Evolutionary conservation across 2,888 invertebrate species (phyloP), one percentile per base, ranked within the genome.

Genomic region (Parapristionchus giblindavisi): DNA sequence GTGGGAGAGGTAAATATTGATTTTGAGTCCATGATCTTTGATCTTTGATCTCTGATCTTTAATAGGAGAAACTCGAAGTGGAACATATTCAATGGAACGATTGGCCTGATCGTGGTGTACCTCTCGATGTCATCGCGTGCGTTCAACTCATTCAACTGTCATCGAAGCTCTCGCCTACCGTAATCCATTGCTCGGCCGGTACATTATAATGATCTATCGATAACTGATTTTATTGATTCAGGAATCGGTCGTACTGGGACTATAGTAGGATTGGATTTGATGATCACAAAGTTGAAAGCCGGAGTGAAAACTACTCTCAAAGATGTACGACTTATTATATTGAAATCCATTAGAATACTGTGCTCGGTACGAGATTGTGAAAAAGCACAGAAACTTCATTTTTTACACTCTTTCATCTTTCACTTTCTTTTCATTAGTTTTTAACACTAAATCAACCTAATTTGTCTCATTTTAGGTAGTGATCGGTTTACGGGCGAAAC

Each of bases 41-140:
- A n/a, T n/a, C n/a, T n/a, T n/a, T n/a, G n/a, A n/a, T n/a, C n/a
- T n/a, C n/a, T n/a, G n/a, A n/a, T n/a, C n/a, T n/a, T n/a, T n/a
- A n/a, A n/a, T n/a, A 75, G 76, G 75, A 79, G 1, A 43, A 75
- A 3, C 82, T 81, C 38, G 73, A 65, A 11, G 77, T 84, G n/a
- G 82, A 83, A 29, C 81, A 82, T 74, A 79, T 81, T 66, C 81
- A 80, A 43, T 85, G 85, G 84, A 80, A 78, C 48, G 83, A 81
- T 32, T 85, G 85, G 84, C 84, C 83, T 14, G 85, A 84, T 77
- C 79, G 84, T 32, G 82, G 84, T 32, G 84, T 85, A 29, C 85
- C 85, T 14, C 38, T 43, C 1, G 61, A 60, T 36, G 63, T 56
- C 24, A 17, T 17, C 63, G 48, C 73, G 3, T 51, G 51, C 21